Evolutionary conservation across 64 coral and sea anemone species (phyloP), one percentile per base, ranked within the genome.

Genomic region (Anthopleura sola): DNA sequence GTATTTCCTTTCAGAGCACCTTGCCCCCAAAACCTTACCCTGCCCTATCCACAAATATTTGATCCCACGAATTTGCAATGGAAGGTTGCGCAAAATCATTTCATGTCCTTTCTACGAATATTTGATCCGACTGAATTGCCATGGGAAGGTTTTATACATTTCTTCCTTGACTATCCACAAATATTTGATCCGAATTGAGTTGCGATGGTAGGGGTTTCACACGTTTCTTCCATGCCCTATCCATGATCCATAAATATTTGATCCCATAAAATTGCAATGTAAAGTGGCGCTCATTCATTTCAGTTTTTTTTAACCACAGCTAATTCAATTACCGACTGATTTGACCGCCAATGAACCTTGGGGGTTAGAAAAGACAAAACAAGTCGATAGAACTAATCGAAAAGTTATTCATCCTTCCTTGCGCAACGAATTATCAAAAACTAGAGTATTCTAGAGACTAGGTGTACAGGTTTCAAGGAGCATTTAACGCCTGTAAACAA

Each of bases 351-450:
- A 16, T 34, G 66, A 71, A 34, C 66, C 66, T 71, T 32, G 58
- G 66, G 29, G 66, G 29, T 34, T 71, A 71, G n/a, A 71, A 34
- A 31, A 71, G 26, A 71, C 66, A 71, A 71, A 71, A 71, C 66
- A 36, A 29, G n/a, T 32, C 4, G 10, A 66, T 26, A 10, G 8
- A 66, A 66, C 6, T 26, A 44, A 6, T 44, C 4, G 2, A 44
- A 44, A 44, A 44, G 9, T 26, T 62, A 2, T 24, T 24, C 10
- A 44, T n/a, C 24, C 24, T 24, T 26, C 58, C 0, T 23, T 24
- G 58, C 58, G 2, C 58, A 1, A 26, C 24, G 21, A 62, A 62
- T 62, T 6, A 2, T 6, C 2, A 8, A 62, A 3, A 62, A 7
- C 19, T 62, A 62, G 58, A 21, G 10, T 9, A n/a, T 62, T 62